Percentiles rank a stretch among this genome's conserved stretches.
These are phyloP conservation scores for Argyresthia goedartella DNA, from an alignment of 2,888 invertebrate species.

Conservation along the genomic window DNA sequence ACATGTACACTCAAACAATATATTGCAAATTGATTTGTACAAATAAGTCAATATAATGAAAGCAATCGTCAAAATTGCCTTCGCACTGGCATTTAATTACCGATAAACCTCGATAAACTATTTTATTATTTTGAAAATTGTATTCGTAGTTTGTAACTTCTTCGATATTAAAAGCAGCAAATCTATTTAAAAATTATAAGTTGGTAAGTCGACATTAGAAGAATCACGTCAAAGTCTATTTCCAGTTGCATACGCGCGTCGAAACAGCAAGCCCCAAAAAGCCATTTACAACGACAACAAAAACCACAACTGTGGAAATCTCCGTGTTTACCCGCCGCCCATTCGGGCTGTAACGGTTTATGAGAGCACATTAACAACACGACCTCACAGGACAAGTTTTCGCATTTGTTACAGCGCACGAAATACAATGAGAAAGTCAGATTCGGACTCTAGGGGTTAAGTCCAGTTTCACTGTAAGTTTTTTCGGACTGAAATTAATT, in stretches of 20 bases:
- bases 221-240: no score
- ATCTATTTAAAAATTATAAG: no score
- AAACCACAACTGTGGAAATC: not conserved
- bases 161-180: no score
- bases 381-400: constrained; percentile 1
- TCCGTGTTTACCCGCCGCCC: not conserved
- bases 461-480: no score
- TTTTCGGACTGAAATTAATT: no score
- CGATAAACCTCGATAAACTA: no score
- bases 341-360: not conserved
- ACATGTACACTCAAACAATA: not conserved
- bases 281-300: not conserved
- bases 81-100: not conserved
- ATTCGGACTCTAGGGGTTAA: no score
- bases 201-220: no score
- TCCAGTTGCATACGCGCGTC: no score
- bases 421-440: not conserved
- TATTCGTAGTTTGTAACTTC: no score
- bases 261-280: no score
- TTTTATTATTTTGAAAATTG: no score
- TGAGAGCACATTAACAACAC: constrained; percentile 3
- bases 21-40: not conserved
- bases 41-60: not conserved
- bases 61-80: not conserved
- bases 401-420: constrained; percentile 1